Conservation (phyloP, 1,140 invertebrate genomes). For the Brachionus rotundiformis region DNA sequence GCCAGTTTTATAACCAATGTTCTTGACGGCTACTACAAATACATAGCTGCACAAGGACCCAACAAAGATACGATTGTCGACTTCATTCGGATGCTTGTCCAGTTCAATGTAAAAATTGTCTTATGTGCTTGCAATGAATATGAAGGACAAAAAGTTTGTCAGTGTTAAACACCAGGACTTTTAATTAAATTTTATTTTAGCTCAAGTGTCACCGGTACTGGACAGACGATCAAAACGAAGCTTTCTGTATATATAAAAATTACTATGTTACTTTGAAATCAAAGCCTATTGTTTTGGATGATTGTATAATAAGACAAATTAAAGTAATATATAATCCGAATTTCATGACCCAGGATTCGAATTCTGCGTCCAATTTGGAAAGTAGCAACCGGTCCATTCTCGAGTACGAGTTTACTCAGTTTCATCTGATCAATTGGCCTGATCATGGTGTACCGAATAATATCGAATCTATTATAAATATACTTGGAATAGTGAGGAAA, state of each 20-base stretch:
- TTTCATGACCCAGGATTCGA: background rate
- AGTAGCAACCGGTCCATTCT: background rate
- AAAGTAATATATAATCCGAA: slow-evolving; percentile 15
- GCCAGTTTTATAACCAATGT: slow-evolving; percentile 34
- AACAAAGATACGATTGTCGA: slow-evolving; percentile 9
- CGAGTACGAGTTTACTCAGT: slow-evolving; percentile 45
- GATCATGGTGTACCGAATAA: slow-evolving; percentile 52
- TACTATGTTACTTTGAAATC: slow-evolving; percentile 26
- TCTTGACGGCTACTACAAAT: slow-evolving; percentile 25
- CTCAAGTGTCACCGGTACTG: slow-evolving; percentile 50
- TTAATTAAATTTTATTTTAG: slow-evolving; percentile 5
- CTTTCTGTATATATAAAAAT: slow-evolving; percentile 59
- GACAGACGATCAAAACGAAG: slow-evolving; percentile 36
- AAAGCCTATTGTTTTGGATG: slow-evolving; percentile 9
- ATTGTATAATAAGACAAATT: slow-evolving; percentile 34
- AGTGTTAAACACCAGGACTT: background rate
- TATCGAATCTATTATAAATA: slow-evolving; percentile 30
- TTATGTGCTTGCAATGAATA: slow-evolving; percentile 47
- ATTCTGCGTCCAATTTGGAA: background rate
- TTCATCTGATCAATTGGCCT: slow-evolving; percentile 51
- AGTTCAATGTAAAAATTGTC: slow-evolving; percentile 37
- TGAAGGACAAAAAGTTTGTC: slow-evolving; percentile 26
- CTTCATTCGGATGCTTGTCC: slow-evolving; percentile 44
- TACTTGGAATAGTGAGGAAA: slow-evolving; percentile 32
- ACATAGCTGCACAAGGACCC: slow-evolving; percentile 51